Evolutionary conservation across 2,888 invertebrate genomes (phyloP).

Genomic region (Campopleginae sp.): DNA sequence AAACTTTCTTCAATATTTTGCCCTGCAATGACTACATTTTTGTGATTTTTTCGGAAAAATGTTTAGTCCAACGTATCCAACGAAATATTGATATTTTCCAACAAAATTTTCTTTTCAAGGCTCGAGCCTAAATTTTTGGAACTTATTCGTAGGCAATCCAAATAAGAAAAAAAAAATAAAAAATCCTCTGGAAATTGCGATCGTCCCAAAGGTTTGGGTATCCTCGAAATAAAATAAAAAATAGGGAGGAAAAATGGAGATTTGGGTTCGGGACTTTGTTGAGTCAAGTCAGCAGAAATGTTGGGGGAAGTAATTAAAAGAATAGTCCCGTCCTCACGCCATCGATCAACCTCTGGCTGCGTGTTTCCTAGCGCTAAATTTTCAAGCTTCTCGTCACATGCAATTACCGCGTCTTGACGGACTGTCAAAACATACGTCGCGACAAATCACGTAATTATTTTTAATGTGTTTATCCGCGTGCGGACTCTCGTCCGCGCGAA

Average conservation of each 20-base stretch:
- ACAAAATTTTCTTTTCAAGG: too few relatives aligned
- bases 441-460: constrained; percentile 2
- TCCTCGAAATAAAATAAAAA: neutral
- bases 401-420: constrained; percentile 54
- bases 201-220: neutral
- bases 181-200: neutral
- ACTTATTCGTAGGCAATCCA: too few relatives aligned
- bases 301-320: constrained; percentile 20
- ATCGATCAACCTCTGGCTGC: constrained; percentile 26
- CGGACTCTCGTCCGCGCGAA: neutral
- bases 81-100: too few relatives aligned
- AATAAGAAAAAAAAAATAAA: neutral
- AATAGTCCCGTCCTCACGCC: constrained; percentile 28
- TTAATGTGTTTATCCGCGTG: constrained; percentile 10
- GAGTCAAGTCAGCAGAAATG: neutral
- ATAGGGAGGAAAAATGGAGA: neutral
- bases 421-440: constrained; percentile 28
- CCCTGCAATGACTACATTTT: too few relatives aligned
- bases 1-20: too few relatives aligned
- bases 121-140: too few relatives aligned
- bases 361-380: constrained; percentile 25
- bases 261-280: neutral
- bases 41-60: too few relatives aligned
- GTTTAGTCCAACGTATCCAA: too few relatives aligned
- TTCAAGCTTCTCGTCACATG: constrained; percentile 24